Conservation (phyloP, 1,140 invertebrate genomes). For the Rhyzopertha dominica region DNA sequence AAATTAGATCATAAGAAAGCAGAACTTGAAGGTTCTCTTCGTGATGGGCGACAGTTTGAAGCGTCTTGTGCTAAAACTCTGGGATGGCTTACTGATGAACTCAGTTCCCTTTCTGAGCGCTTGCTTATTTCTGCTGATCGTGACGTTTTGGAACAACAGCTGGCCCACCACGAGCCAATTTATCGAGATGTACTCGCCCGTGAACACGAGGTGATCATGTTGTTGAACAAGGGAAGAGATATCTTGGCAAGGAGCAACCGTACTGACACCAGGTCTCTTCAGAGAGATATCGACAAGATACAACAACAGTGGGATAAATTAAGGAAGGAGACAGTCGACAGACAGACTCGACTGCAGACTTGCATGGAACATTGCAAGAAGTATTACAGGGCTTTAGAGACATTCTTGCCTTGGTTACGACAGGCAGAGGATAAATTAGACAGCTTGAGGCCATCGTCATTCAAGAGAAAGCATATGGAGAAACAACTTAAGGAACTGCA, state of each 20-base stretch:
- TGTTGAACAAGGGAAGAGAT: constrained; percentile 85
- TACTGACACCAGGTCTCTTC: constrained; percentile 50
- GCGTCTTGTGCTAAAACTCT: constrained; percentile 79
- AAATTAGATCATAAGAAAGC: constrained; percentile 85
- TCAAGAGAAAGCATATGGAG: constrained; percentile 82
- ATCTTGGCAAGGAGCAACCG: constrained; percentile 59
- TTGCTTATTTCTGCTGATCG: constrained; percentile 81
- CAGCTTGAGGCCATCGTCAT: constrained; percentile 69
- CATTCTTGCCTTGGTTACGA: constrained; percentile 82
- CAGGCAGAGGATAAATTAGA: constrained; percentile 82
- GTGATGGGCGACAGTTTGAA: constrained; percentile 81
- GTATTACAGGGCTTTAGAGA: constrained; percentile 77
- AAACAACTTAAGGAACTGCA: constrained; percentile 86
- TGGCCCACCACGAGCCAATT: constrained; percentile 81
- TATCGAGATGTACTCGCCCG: constrained; percentile 83
- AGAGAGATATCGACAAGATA: constrained; percentile 77
- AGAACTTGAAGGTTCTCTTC: constrained; percentile 80
- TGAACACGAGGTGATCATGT: constrained; percentile 91
- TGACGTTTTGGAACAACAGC: constrained; percentile 77
- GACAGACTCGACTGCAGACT: constrained; percentile 79
- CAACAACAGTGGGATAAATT: constrained; percentile 86
- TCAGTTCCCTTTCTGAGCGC: constrained; percentile 68
- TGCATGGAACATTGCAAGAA: constrained; percentile 87
- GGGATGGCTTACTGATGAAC: constrained; percentile 79
- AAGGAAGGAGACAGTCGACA: constrained; percentile 76